These are phyloP conservation scores for Ciconia maguari DNA, from an alignment of 2,113 vertebrate species.

Conservation along the genomic window DNA sequence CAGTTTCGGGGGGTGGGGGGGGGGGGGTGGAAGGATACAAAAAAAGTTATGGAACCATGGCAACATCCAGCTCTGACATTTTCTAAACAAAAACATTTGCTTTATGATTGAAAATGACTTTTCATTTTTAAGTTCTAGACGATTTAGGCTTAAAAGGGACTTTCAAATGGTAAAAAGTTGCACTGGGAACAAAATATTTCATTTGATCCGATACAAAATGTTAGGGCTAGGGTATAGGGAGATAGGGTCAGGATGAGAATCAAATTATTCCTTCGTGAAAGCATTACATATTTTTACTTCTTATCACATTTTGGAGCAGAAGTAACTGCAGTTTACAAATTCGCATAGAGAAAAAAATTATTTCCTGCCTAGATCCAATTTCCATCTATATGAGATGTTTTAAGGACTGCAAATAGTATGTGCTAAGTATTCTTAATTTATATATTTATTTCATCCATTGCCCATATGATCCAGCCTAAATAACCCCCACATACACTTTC, in stretches of 20 bases:
- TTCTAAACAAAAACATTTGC: slow-evolving; percentile 26
- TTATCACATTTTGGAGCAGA: not conserved
- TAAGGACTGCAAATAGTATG: not conserved
- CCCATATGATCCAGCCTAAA: not conserved
- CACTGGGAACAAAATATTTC: not conserved
- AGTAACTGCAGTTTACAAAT: not conserved
- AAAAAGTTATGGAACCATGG: not conserved
- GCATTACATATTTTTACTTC: not conserved
- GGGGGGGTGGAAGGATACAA: not conserved
- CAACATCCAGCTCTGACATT: not conserved
- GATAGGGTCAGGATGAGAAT: not conserved
- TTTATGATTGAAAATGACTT: slow-evolving; percentile 34
- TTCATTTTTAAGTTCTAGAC: slow-evolving; percentile 13
- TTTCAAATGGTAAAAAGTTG: slow-evolving; percentile 3
- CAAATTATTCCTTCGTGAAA: not conserved
- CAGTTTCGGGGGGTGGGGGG: not conserved
- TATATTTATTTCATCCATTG: not conserved
- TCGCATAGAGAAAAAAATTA: not conserved
- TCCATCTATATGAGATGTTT: not conserved
- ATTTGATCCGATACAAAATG: not conserved
- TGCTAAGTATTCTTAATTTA: not conserved
- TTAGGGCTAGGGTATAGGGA: not conserved
- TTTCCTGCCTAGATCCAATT: not conserved
- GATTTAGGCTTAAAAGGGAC: slow-evolving; percentile 1
- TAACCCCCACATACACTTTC: not conserved